Conservation (phyloP, 2,113 vertebrate species). For the Passerina amoena region DNA sequence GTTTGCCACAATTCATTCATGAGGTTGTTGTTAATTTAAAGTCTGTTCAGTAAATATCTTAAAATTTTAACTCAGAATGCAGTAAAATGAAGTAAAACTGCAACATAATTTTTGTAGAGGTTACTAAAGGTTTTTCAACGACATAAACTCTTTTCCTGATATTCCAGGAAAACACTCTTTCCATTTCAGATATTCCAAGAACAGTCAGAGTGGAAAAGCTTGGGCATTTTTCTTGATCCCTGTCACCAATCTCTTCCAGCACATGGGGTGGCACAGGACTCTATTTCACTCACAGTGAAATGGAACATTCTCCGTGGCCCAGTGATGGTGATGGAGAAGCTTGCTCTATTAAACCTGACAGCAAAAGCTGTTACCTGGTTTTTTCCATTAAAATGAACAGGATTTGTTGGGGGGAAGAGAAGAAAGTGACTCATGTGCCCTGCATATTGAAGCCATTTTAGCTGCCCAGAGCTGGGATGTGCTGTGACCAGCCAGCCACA, state of each 20-base stretch:
- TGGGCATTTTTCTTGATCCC: neutral
- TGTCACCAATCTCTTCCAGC: neutral
- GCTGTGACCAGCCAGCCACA: neutral
- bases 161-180: neutral
- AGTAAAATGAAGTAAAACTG: neutral
- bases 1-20: neutral
- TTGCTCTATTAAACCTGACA: neutral
- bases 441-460: neutral
- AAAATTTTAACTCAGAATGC: neutral
- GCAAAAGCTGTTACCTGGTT: neutral
- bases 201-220: neutral
- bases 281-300: neutral
- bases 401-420: fast-evolving
- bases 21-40: neutral
- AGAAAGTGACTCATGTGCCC: neutral
- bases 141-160: neutral
- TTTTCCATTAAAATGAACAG: neutral
- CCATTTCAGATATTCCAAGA: neutral
- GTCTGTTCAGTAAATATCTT: neutral
- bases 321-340: neutral
- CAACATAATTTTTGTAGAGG: neutral
- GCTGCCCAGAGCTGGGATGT: neutral
- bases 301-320: neutral
- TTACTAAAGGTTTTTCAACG: neutral
- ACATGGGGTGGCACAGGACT: neutral